Evolutionary conservation across 2,888 invertebrate genomes (phyloP).

Genomic region (Yponomeuta evonymella): DNA sequence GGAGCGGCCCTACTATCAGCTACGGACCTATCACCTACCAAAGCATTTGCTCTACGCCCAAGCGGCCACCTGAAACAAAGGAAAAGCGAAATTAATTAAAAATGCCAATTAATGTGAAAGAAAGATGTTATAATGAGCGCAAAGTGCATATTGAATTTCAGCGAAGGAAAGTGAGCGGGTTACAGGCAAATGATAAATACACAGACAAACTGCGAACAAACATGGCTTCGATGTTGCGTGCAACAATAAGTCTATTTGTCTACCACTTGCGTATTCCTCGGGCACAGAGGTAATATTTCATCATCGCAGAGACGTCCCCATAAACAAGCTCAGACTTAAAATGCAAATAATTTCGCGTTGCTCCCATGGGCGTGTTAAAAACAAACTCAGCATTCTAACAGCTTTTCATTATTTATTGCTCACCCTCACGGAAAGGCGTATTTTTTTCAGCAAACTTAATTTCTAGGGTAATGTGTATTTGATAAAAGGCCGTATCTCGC

Average conservation of each 20-base stretch:
- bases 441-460: constrained; percentile 62
- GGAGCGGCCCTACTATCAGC: constrained; percentile 7
- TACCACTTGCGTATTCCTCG: constrained; percentile 26
- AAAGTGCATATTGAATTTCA: constrained; percentile 24
- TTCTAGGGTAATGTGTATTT: constrained; percentile 74
- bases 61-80: constrained; percentile 75
- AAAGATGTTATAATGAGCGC: constrained; percentile 31
- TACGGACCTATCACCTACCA: constrained; percentile 51
- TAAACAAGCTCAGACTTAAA: constrained; percentile 63
- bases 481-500: constrained; percentile 74
- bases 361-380: constrained; percentile 67
- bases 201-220: neutral
- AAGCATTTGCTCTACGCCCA: constrained; percentile 55
- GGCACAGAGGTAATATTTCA: constrained; percentile 38
- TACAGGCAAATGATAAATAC: neutral
- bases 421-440: constrained; percentile 55
- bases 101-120: constrained; percentile 65
- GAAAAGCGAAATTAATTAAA: constrained; percentile 76
- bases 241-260: constrained; percentile 4
- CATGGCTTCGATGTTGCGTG: constrained; percentile 14
- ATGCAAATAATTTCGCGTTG: constrained; percentile 64
- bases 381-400: constrained; percentile 68
- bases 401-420: constrained; percentile 68
- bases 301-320: constrained; percentile 42
- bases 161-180: constrained; percentile 13